These are phyloP conservation scores for Alexandromys fortis DNA, from an alignment of 2,113 vertebrate genomes.

Conservation along the genomic window DNA sequence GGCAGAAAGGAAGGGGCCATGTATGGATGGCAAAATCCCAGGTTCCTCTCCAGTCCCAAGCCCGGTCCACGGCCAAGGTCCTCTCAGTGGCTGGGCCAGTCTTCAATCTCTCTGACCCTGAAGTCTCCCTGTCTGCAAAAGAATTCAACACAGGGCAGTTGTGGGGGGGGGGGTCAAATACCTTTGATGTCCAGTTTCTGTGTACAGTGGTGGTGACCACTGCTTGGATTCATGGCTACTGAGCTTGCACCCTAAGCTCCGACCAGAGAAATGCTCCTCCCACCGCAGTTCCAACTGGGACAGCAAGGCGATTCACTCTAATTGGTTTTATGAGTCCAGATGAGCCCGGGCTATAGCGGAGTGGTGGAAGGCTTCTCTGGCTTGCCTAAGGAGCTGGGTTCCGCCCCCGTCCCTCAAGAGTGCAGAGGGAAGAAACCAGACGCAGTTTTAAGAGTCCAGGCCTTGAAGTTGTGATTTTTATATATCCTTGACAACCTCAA, in stretches of 20 bases:
- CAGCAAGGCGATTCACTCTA: not conserved
- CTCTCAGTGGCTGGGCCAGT: not conserved
- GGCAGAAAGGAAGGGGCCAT: not conserved
- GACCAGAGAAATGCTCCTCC: not conserved
- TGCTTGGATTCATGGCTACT: not conserved
- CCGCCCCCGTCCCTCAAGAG: too few species aligned
- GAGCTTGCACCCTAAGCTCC: not conserved
- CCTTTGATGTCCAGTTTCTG: not conserved
- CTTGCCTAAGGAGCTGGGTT: not conserved
- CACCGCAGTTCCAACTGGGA: not conserved
- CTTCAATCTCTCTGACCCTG: not conserved
- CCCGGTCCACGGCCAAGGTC: too few species aligned
- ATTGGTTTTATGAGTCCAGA: not conserved
- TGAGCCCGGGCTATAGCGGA: too few species aligned
- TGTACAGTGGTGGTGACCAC: not conserved
- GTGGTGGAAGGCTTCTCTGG: not conserved
- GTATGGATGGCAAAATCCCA: not conserved
- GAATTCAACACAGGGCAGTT: not conserved
- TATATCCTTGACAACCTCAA: not conserved
- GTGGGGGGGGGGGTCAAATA: not conserved
- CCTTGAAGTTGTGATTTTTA: not conserved
- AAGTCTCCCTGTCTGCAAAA: not conserved
- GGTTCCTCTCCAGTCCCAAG: not conserved
- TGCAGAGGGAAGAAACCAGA: not conserved
- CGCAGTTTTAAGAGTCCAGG: not conserved